These are phyloP conservation scores for Ladona fulva DNA, from an alignment of 1,140 invertebrate genomes.

Conservation along the genomic window DNA sequence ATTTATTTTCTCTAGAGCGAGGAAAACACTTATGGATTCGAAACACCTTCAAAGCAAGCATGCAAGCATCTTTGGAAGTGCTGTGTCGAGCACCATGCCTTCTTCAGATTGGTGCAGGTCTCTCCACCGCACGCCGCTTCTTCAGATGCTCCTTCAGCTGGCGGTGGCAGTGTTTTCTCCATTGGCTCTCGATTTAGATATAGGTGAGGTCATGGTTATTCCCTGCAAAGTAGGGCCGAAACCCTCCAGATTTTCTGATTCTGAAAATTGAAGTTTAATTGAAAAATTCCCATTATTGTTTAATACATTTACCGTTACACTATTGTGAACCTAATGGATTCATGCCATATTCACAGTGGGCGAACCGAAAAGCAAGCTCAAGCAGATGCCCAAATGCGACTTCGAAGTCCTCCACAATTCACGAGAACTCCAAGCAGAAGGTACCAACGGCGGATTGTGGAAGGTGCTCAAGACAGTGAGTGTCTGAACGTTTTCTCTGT, in stretches of 20 bases:
- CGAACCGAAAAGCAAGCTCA: constrained; percentile 55
- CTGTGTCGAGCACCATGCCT: constrained; percentile 95
- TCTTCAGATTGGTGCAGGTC: constrained; percentile 84
- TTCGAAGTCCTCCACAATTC: constrained; percentile 67
- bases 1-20: constrained; percentile 63
- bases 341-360: constrained; percentile 43
- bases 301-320: too few relatives aligned
- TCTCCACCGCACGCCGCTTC: constrained; percentile 44
- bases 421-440: constrained; percentile 80
- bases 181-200: constrained; percentile 60
- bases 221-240: neutral
- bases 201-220: constrained; percentile 44
- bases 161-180: constrained; percentile 45
- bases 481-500: neutral
- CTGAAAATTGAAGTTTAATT: too few relatives aligned
- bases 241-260: neutral
- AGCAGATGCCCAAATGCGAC: constrained; percentile 46
- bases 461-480: constrained; percentile 47
- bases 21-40: constrained; percentile 90
- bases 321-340: neutral
- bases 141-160: constrained; percentile 15
- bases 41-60: constrained; percentile 86
- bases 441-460: constrained; percentile 65
- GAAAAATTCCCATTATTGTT: too few relatives aligned
- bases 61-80: constrained; percentile 98